Conservation (phyloP, 2,888 invertebrate genomes). For the Penaeus monodon region DNA sequence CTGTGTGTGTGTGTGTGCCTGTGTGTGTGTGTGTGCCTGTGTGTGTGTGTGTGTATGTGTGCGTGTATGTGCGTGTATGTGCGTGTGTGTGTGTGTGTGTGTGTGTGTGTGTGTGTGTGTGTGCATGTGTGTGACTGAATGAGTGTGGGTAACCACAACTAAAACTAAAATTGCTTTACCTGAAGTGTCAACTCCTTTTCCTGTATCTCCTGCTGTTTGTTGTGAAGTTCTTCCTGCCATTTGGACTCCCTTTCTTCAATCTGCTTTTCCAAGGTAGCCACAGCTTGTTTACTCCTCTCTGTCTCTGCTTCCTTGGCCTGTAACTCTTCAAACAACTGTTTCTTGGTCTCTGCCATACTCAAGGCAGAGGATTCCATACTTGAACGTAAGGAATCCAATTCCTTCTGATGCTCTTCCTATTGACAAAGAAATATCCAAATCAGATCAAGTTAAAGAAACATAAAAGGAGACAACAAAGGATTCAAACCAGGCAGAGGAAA, state of each 20-base stretch:
- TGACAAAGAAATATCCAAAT: neutral
- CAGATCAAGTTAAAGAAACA: neutral
- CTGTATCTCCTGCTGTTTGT: constrained; percentile 10
- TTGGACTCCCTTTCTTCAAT: constrained; percentile 37
- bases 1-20: no score
- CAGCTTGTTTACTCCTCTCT: constrained; percentile 25
- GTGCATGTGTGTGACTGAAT: no score
- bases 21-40: no score
- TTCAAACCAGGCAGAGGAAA: no score
- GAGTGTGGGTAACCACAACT: no score
- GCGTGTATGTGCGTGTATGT: no score
- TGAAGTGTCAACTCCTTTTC: constrained; percentile 18
- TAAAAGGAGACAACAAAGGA: no score
- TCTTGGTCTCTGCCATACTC: constrained; percentile 64
- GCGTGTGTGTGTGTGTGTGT: no score
- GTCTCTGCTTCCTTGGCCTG: constrained; percentile 60
- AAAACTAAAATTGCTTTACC: neutral
- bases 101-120: no score
- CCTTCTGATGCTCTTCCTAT: constrained; percentile 51
- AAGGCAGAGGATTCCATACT: constrained; percentile 60
- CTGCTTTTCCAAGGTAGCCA: constrained; percentile 28
- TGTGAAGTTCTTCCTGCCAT: constrained; percentile 30
- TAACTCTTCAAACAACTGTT: constrained; percentile 62
- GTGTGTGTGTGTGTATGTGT: no score
- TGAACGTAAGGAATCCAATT: constrained; percentile 47